Base-by-base conservation (phyloP, 2,797 vertebrate genomes). In the Rhinogobio ventralis region DNA sequence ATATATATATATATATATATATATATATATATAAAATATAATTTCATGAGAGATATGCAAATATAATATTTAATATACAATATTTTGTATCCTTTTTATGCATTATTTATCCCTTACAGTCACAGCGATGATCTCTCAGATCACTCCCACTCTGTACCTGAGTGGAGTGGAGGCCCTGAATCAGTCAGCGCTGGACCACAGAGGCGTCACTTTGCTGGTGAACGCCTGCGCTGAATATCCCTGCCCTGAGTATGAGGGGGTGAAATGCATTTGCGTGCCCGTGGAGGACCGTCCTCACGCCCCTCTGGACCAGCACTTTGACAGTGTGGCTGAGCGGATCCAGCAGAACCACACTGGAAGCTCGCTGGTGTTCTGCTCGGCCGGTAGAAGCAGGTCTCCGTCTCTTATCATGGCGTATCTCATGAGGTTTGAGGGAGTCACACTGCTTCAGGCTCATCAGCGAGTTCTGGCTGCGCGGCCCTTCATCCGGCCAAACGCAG, bases 351-450 rank as follows among this genome's bases (percentile, higher is more conserved):
- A 9, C 0, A 80, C 86, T 0, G 94, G 94, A 1, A 67, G 66
- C 5, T 93, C 93, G 0, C 90, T 95, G 89, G 94, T 95, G 39
- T 94, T 94, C 90, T 95, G 95, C 62, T 88, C 23, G 0, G 93
- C 94, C 0, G 95, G 94, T 36, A 78, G 94, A 86, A 95, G 94
- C 84, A 89, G 94, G 0, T 95, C 94, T 0, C 89, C 95, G 0
- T 51, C 93, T 0, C 91, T 95, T 72, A 66, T 94, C 85, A 91
- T 95, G 90, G 94, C 93, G 51, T 93, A 92, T 87, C 92, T 95
- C 57, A 93, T 95, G 90, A 93, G 90, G 89, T 92, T 76, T 75
- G 78, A 91, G 8, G 91, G 90, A 14, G 77, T 91, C 19, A 91
- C 86, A 5, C 91, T 95, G 13, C 80, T 91, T 14, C 87, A 79